Conservation (phyloP, 2,797 vertebrate genomes). For the Schizothorax lantsangensis region DNA sequence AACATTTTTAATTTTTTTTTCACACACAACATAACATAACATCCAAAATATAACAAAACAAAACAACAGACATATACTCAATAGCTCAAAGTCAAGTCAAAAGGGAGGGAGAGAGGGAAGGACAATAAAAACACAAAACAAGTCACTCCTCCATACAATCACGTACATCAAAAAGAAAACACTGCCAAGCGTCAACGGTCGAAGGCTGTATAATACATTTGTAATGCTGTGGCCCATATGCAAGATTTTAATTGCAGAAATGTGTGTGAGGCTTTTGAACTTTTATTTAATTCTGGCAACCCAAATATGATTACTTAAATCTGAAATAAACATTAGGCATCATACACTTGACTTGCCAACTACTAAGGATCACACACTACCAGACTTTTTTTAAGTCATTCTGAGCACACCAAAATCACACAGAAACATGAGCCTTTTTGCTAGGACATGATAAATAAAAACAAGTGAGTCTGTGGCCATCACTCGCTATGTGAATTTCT, state of each 20-base stretch:
- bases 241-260: not conserved
- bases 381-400: not conserved
- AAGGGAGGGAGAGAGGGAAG: too few relatives aligned
- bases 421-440: not conserved
- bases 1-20: too few relatives aligned
- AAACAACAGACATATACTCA: too few relatives aligned
- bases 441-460: not conserved
- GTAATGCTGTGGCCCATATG: too few relatives aligned
- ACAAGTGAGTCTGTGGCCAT: not conserved
- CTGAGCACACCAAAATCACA: not conserved
- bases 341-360: not conserved
- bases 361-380: not conserved
- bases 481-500: not conserved
- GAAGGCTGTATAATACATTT: not conserved
- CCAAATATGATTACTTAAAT: not conserved
- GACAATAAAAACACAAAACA: too few relatives aligned
- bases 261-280: not conserved
- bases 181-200: too few relatives aligned
- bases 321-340: not conserved
- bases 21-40: too few relatives aligned
- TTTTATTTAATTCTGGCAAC: not conserved
- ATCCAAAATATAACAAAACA: too few relatives aligned
- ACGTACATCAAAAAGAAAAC: too few relatives aligned
- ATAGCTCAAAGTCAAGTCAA: too few relatives aligned
- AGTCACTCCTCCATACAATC: too few relatives aligned